A percentile compares a stretch with the other conserved stretches of the same genome.
phyloP scores from a whole-genome alignment of 2,113 vertebrate species.

The Dasyurus viverrinus region DNA sequence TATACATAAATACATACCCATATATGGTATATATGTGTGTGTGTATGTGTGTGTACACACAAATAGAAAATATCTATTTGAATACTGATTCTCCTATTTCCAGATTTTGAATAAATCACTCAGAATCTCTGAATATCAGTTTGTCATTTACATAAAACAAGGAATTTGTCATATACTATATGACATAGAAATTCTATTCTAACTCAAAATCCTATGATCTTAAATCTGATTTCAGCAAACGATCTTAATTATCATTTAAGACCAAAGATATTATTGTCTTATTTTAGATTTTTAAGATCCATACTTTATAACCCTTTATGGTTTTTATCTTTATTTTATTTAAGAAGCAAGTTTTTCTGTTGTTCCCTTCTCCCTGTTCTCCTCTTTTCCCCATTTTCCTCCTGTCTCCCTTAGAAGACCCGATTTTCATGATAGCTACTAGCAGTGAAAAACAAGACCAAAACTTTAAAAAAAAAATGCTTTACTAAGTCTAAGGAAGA shows the following conservation, averaged over 20 bases:
- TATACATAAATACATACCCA: no score
- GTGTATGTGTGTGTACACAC: background rate
- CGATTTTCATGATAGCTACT: background rate
- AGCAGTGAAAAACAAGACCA: background rate
- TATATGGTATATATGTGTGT: no score
- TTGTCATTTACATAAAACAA: background rate
- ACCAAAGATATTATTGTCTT: background rate
- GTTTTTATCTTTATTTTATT: background rate
- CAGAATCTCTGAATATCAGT: background rate
- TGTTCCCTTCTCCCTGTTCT: background rate
- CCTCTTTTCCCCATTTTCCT: background rate
- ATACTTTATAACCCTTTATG: background rate
- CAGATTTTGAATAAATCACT: background rate
- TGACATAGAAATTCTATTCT: background rate
- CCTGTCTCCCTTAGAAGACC: background rate
- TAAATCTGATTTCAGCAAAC: background rate
- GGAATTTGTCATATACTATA: background rate
- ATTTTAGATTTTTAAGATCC: background rate
- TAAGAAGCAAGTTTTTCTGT: background rate
- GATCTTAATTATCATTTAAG: background rate
- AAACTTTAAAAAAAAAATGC: background rate
- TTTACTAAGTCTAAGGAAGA: background rate
- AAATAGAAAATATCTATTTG: background rate
- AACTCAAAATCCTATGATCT: background rate
- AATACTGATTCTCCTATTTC: background rate